Evolutionary conservation across 2,888 invertebrate species (phyloP).

Genomic region (Anarsia innoxiella): DNA sequence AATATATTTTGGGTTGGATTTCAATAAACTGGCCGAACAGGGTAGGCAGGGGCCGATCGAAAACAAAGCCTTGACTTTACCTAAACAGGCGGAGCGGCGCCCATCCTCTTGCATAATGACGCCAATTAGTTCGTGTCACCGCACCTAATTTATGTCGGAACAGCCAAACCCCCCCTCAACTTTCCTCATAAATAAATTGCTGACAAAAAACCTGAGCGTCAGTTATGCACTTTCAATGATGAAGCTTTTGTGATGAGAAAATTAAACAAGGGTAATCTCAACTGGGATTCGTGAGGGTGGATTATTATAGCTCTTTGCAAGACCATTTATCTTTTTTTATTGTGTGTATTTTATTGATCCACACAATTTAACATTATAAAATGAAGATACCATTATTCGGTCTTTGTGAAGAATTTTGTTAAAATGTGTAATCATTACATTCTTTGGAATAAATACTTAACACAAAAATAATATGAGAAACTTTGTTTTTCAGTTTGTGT

Average conservation of each 20-base stretch:
- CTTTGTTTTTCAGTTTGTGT: no score
- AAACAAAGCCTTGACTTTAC: slow-evolving; percentile 11
- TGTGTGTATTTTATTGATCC: no score
- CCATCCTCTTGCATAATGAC: slow-evolving; percentile 45
- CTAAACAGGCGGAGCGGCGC: slow-evolving; percentile 15
- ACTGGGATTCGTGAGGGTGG: no score
- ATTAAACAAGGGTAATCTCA: no score
- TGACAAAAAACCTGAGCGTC: slow-evolving; percentile 40
- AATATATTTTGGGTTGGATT: slow-evolving; percentile 2
- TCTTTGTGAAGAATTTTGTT: no score
- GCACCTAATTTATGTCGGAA: slow-evolving; percentile 50
- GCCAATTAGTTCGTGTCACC: slow-evolving; percentile 54
- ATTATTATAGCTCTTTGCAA: no score
- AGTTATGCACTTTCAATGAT: slow-evolving; percentile 22
- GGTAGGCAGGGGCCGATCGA: slow-evolving; percentile 8
- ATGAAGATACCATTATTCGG: no score
- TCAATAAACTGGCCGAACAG: slow-evolving; percentile 2
- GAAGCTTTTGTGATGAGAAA: slow-evolving; percentile 19
- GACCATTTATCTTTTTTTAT: no score
- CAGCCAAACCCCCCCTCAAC: slow-evolving; percentile 35
- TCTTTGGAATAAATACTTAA: no score
- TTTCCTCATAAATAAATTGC: slow-evolving; percentile 52
- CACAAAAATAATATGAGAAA: no score
- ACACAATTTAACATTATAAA: no score
- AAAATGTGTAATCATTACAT: no score